A percentile compares a stretch with the other conserved stretches of the same genome.
Conservation (phyloP, 2,888 invertebrate genomes). For the Lasioglossum lativentre region DNA sequence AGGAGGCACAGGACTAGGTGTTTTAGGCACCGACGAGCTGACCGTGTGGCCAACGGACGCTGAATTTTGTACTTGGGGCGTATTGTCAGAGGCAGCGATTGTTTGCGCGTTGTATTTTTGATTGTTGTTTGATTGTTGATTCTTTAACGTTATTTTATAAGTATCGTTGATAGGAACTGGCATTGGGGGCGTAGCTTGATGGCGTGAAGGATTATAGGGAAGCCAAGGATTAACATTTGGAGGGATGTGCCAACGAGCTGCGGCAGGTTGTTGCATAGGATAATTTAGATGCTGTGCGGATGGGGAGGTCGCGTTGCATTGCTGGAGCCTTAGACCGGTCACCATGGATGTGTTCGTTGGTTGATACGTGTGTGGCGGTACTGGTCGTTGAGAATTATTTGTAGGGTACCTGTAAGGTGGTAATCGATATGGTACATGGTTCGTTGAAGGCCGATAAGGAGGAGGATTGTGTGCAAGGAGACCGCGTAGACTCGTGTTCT, state of each 20-base stretch:
- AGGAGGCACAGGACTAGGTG: conserved; percentile 89
- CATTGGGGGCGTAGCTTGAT: conserved; percentile 64
- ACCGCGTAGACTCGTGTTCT: conserved; percentile 76
- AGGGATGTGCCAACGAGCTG: conserved; percentile 91
- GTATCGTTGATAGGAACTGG: conserved; percentile 85
- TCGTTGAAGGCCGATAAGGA: conserved; percentile 77
- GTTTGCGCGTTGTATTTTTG: conserved; percentile 70
- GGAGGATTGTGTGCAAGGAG: conserved; percentile 79
- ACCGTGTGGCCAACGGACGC: conserved; percentile 84
- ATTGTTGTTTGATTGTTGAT: conserved; percentile 75
- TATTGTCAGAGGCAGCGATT: conserved; percentile 64
- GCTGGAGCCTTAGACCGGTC: conserved; percentile 78
- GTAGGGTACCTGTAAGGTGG: conserved; percentile 80
- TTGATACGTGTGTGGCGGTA: conserved; percentile 78
- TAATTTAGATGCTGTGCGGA: conserved; percentile 75
- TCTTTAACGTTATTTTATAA: conserved; percentile 89
- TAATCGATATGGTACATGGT: conserved; percentile 79
- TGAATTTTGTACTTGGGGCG: conserved; percentile 67
- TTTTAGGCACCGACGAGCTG: conserved; percentile 94
- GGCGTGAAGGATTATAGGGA: conserved; percentile 71
- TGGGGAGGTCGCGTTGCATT: conserved; percentile 72
- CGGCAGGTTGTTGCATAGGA: conserved; percentile 82
- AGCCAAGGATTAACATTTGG: conserved; percentile 85
- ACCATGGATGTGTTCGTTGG: conserved; percentile 75
- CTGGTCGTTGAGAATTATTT: conserved; percentile 71